Conservation (phyloP, 2,797 vertebrate species). For the Sebastes elongatus region DNA sequence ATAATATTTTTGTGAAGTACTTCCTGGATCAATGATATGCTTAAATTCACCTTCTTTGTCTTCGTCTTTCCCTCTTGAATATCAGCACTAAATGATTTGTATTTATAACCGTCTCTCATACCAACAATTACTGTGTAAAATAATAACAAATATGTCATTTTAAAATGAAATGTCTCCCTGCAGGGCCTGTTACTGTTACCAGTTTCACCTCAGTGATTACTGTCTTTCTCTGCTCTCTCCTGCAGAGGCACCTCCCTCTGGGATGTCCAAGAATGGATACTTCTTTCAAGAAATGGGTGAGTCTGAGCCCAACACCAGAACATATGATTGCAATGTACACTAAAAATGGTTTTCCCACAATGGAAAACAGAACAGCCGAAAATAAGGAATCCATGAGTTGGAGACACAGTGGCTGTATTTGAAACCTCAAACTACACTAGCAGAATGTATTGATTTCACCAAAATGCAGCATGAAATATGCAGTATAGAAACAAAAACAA, state of each 20-base stretch:
- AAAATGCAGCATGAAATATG: too few relatives aligned
- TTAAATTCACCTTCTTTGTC: too few relatives aligned
- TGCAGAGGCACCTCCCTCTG: conserved; percentile 88
- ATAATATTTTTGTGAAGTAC: not conserved
- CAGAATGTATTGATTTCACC: too few relatives aligned
- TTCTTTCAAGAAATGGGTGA: conserved; percentile 96
- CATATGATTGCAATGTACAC: not conserved
- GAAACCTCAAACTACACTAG: too few relatives aligned
- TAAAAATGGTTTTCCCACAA: not conserved
- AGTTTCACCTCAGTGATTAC: conserved; percentile 33
- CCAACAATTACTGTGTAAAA: conserved; percentile 20
- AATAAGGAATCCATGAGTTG: not conserved
- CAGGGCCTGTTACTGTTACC: conserved; percentile 12
- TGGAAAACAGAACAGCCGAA: not conserved
- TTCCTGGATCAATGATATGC: not conserved
- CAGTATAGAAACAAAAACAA: too few relatives aligned
- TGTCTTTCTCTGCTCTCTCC: conserved; percentile 41
- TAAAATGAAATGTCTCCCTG: conserved; percentile 2
- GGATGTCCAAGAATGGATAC: conserved; percentile 95
- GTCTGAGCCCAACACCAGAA: conserved; percentile 59
- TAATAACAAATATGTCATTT: not conserved
- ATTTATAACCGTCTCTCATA: conserved; percentile 12
- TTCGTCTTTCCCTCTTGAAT: not conserved
- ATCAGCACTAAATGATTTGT: not conserved
- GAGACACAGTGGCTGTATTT: not conserved